Evolutionary conservation across 2,797 vertebrate species (phyloP), one percentile per base, ranked within the genome.

Genomic region (Telmatherina bonti): DNA sequence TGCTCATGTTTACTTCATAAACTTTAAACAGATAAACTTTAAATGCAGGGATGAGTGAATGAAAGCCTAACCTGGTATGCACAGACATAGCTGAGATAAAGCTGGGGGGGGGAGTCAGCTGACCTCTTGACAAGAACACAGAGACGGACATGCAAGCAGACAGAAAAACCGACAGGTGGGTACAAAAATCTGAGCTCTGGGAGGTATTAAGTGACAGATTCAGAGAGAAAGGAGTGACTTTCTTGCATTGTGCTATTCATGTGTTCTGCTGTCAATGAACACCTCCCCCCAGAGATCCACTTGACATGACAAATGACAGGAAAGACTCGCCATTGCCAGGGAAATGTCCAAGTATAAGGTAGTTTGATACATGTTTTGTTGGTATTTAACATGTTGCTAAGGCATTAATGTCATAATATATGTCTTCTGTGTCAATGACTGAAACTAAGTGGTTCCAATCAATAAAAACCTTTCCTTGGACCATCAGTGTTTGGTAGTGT

Each of bases 151-250:
- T 81, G 49, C 51, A 70, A 82, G 63, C 71, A 67, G 75, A 87
- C 72, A 70, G 79, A 55, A 67, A 78, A 85, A 74, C 56, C 31
- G 73, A 80, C 87, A 86, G 73, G 77, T 79, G 61, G 72, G 57
- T 78, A 75, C 82, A 80, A 74, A n/a, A 83, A 69, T 38, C 76
- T 67, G 71, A 76, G 70, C 74, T 77, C 41, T 4, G 70, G 76
- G 76, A 71, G 62, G 69, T 66, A 67, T 74, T 85, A 85, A 80
- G 83, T 85, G 90, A 88, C 88, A 89, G 87, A 76, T 70, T 61
- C 73, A 72, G 79, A 84, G 57, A 83, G 74, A 81, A 87, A 85
- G 79, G 81, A 88, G 68, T 79, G 83, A 88, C 86, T 86, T 88
- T 67, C 79, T 78, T 81, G 78, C 67, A 70, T 82, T 67, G 79